These are phyloP conservation scores for Porites rus DNA, from an alignment of 92 coral and sea anemone species.

Conservation along the genomic window DNA sequence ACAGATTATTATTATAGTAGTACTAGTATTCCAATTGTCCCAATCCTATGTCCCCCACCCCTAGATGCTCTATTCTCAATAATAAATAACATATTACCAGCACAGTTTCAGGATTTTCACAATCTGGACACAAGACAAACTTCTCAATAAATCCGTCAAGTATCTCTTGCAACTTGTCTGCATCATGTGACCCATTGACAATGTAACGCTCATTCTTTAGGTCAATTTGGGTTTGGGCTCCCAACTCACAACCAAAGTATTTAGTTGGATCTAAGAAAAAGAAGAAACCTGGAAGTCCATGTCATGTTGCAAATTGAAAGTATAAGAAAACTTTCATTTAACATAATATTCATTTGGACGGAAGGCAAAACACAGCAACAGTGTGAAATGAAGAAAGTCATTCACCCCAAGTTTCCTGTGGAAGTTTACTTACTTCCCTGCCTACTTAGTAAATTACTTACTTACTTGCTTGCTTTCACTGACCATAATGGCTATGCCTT, in stretches of 20 bases:
- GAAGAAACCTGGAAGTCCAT: background rate
- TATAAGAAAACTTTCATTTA: no score
- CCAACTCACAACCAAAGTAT: constrained; percentile 99
- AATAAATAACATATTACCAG: constrained; percentile 67
- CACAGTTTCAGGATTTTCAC: constrained; percentile 98
- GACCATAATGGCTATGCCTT: no score
- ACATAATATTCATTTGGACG: no score
- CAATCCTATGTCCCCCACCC: background rate
- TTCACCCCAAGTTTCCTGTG: no score
- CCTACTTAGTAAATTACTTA: no score
- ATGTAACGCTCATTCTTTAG: constrained; percentile 97
- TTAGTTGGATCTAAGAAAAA: constrained; percentile 90
- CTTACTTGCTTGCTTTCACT: no score
- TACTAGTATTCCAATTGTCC: no score
- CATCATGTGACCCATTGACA: constrained; percentile 99
- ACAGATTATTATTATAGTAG: no score
- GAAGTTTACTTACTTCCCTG: no score
- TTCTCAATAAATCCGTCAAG: constrained; percentile 97
- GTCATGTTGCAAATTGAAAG: no score
- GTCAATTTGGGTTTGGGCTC: constrained; percentile 99
- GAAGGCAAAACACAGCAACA: no score
- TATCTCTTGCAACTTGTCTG: constrained; percentile 96
- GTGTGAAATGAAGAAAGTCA: no score
- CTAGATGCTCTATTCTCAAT: background rate
- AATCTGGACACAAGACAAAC: constrained; percentile 97